Percentiles rank a stretch among this genome's conserved stretches.
Conservation (phyloP, 2,797 vertebrate species). For the Acrocephalus scirpaceus region DNA sequence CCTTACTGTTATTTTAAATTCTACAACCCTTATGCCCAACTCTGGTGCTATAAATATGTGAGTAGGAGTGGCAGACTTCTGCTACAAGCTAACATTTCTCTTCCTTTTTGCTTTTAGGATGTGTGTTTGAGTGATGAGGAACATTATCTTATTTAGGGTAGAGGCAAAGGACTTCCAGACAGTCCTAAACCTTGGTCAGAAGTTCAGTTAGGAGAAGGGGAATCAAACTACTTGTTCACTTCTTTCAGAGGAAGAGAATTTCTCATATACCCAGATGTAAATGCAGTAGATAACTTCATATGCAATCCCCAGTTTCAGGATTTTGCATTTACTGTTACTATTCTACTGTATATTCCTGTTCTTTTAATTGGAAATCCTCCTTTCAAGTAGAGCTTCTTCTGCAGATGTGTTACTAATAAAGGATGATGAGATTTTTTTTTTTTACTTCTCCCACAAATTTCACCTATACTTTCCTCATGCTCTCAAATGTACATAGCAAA, state of each 20-base stretch:
- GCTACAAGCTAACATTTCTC: neutral
- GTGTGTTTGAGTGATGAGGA: neutral
- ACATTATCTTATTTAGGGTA: neutral
- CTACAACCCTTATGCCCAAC: conserved; percentile 9
- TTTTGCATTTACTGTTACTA: neutral
- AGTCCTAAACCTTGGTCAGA: neutral
- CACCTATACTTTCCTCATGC: neutral
- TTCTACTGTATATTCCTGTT: neutral
- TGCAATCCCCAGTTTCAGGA: neutral
- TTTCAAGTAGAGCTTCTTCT: neutral
- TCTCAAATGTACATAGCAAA: neutral
- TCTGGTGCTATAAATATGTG: conserved; percentile 34
- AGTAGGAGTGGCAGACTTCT: conserved; percentile 60
- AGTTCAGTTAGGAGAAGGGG: neutral
- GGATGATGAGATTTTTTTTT: neutral
- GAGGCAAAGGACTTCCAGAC: neutral
- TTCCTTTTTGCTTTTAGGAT: conserved; percentile 18
- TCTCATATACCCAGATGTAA: neutral
- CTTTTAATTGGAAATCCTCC: neutral
- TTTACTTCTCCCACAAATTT: neutral
- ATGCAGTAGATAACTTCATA: neutral
- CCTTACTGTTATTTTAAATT: neutral
- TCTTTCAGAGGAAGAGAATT: neutral
- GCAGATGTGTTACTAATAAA: neutral
- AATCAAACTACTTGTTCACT: neutral